Evolutionary conservation across 2,797 vertebrate species (phyloP), one percentile per base, ranked within the genome.

Genomic region (Micrastur ruficollis): DNA sequence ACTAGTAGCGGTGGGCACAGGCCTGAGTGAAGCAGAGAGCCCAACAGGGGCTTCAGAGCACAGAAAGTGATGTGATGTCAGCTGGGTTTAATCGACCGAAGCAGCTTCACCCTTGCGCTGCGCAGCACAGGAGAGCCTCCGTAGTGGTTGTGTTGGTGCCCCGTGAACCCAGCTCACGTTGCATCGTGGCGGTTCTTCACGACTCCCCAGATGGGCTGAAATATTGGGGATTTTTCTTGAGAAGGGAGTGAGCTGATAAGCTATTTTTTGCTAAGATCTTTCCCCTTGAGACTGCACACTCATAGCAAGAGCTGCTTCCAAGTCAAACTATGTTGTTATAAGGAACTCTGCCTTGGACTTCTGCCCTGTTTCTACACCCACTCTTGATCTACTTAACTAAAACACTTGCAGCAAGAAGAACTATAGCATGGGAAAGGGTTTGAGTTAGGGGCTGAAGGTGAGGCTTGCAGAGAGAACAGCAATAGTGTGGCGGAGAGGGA

Each of bases 351-450:
- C 72, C 81, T 96, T 94, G 96, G 93, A 86, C 58, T 92, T 83
- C 68, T 96, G 92, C 95, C 96, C 81, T 86, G 31, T 66, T 93
- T 91, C 89, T 88, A 97, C 95, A 96, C 94, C 90, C 96, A 92
- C 84, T 95, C 94, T 90, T 83, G 61, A 86, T 95, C 81, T 66
- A 88, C 73, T 96, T 90, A 90, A 93, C 89, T 96, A 50, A 92
- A 97, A 88, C 82, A 84, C 72, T 93, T 88, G 53, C 61, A 95
- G 66, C 79, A 92, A 63, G 75, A 87, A 62, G 75, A 85, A 90
- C 80, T 59, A 79, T 1, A 92, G 46, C 61, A 85, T 84, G 84
- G 75, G 73, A 85, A 92, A 79, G 81, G 49, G 59, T 88, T 83
- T 70, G 72, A 89, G 31, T 4, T 42, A 68, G 27, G 65, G 61